A percentile compares a stretch with the other conserved stretches of the same genome.
phyloP scores from a whole-genome alignment of 2,113 vertebrate species.

The Saccopteryx leptura region DNA sequence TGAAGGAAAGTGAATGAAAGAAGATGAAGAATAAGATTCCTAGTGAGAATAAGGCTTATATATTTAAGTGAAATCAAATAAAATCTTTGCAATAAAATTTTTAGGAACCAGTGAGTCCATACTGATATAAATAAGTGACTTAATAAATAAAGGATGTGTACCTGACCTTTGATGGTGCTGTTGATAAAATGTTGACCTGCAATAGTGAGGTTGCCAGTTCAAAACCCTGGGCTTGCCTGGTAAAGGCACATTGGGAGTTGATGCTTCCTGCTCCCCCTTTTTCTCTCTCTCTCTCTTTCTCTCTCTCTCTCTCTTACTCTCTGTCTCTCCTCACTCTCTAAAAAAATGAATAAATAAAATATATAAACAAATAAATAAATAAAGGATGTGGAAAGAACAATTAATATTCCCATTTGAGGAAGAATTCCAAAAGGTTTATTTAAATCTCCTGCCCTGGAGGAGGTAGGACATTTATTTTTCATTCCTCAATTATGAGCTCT shows the following conservation, averaged over 20 bases:
- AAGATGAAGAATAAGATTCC: not conserved
- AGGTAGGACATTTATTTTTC: not conserved
- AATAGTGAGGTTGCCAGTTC: no score
- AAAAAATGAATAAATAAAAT: no score
- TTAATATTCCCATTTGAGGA: not conserved
- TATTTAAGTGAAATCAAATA: not conserved
- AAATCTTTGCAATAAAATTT: not conserved
- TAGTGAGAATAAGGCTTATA: not conserved
- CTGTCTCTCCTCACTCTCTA: no score
- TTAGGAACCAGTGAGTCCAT: not conserved
- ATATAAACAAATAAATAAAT: not conserved
- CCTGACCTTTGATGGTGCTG: no score
- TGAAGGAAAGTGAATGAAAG: not conserved
- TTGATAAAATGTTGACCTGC: no score
- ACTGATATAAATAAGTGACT: not conserved
- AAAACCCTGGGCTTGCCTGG: no score
- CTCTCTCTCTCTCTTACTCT: no score
- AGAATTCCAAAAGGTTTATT: not conserved
- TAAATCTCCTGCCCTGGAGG: not conserved
- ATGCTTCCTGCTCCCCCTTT: no score
- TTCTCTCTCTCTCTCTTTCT: no score
- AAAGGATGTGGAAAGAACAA: not conserved
- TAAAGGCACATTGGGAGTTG: no score
- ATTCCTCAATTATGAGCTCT: not conserved
- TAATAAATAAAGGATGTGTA: not conserved